These are phyloP conservation scores for Chlorodrepanis virens DNA, from an alignment of 2,113 vertebrate genomes.

Conservation along the genomic window DNA sequence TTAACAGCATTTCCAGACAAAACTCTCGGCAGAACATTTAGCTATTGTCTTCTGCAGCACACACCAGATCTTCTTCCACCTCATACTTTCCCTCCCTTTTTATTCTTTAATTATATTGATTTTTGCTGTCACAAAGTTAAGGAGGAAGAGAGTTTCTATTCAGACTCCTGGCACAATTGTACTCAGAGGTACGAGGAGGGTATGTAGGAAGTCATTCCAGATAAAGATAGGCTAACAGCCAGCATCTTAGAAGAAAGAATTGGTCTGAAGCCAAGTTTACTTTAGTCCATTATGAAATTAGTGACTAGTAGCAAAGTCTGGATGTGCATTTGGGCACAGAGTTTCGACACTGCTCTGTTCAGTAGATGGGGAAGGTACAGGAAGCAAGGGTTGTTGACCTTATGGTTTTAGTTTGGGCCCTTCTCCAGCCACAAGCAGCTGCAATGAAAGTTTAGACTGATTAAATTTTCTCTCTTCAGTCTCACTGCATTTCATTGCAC, in stretches of 20 bases:
- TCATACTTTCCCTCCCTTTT: neutral
- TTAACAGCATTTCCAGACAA: neutral
- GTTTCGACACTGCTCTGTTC: neutral
- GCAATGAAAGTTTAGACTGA: neutral
- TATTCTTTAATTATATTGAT: neutral
- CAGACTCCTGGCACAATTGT: neutral
- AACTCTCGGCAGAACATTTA: neutral
- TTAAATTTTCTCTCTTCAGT: neutral
- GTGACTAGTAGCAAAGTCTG: neutral
- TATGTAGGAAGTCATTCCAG: neutral
- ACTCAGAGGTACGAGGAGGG: neutral
- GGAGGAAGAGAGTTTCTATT: neutral
- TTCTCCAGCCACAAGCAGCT: neutral
- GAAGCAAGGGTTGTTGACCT: neutral
- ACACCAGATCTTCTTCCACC: neutral
- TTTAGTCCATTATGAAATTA: neutral
- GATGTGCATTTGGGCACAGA: neutral
- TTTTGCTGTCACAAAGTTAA: neutral
- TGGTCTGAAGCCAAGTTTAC: conserved; percentile 2
- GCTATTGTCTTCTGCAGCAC: neutral
- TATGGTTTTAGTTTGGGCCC: neutral
- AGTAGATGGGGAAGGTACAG: neutral
- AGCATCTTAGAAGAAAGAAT: conserved; percentile 16
- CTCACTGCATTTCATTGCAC: neutral
- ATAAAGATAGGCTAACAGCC: conserved; percentile 29